Base-by-base conservation (phyloP, 2,797 vertebrate genomes). In the Gorsachius magnificus region DNA sequence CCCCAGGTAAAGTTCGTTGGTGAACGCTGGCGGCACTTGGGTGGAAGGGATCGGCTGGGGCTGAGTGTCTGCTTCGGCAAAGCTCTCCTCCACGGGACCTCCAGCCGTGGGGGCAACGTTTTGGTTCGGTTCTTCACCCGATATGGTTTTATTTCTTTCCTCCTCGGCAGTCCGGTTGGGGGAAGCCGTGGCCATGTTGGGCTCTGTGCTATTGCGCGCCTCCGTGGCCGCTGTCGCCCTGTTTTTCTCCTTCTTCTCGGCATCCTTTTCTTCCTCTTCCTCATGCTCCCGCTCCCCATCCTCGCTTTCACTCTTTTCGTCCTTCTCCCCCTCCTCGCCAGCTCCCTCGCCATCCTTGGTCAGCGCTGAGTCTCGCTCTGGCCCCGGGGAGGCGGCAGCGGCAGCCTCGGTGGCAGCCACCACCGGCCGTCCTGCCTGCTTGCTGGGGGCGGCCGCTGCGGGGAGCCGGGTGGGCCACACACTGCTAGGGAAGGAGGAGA, bases 401-500 rank as follows among this genome's bases (percentile, higher is more conserved):
- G 98, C 97, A 14, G 98, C 98, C 97, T 99, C 98, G 0, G 98
- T 98, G 76, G 98, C 98, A 22, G 98, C 94, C 66, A 98, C 97
- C 33, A 98, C 95, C 0, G 98, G 97, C 35, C 98, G 91, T 48
- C 90, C 96, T 0, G 98, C 97, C 29, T 98, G 98, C 22, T 98
- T 98, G 93, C 97, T 94, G 89, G 98, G 95, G 4, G 98, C 87
- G 0, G 97, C 96, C 0, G 98, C 95, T 0, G 97, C 91, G 0
- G 98, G 98, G 8, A 98, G 98, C 76, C 99, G 98, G 0, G 98
- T 99, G 38, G 99, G 99, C 99, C 99, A 99, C 82, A 99, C 98
- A 0, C 98, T 99, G 97, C 99, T 99, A 66, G 99, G 99, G 96
- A 99, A 99, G 66, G 99, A 99, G 54, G 99, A 99, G 96, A 99